A percentile compares a stretch with the other conserved stretches of the same genome.
Conservation (phyloP, 2,888 invertebrate species). For the Nephrocerus scutellatus region DNA sequence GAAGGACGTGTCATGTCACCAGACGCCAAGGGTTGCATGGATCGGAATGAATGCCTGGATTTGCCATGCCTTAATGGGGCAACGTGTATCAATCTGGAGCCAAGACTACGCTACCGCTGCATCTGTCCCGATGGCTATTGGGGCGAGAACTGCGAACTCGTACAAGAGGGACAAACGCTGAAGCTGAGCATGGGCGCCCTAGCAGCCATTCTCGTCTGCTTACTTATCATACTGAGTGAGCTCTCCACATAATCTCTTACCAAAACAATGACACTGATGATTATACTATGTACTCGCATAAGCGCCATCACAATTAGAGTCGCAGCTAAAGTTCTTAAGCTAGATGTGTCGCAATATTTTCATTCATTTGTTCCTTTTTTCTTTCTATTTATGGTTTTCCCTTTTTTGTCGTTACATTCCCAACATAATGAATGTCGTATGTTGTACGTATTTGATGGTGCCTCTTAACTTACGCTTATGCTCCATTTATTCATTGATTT, state of each 20-base stretch:
- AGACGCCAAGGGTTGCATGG: constrained; percentile 88
- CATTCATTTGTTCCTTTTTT: constrained; percentile 41
- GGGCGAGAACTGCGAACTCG: constrained; percentile 90
- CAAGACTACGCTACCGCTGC: constrained; percentile 77
- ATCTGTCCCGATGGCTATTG: constrained; percentile 87
- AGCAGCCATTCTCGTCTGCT: constrained; percentile 94
- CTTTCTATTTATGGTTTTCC: constrained; percentile 3
- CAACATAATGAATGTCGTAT: no score
- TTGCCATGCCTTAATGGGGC: constrained; percentile 90
- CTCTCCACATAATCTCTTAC: constrained; percentile 35
- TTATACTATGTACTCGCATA: no score
- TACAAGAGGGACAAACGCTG: constrained; percentile 89
- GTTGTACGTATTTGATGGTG: no score
- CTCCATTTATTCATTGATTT: no score
- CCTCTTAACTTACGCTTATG: no score
- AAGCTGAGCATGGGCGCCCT: constrained; percentile 95
- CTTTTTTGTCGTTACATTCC: background rate
- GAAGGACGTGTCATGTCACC: constrained; percentile 86
- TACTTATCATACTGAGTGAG: constrained; percentile 95
- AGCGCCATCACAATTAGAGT: no score
- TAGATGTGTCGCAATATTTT: constrained; percentile 2
- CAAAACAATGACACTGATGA: no score
- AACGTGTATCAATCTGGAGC: constrained; percentile 86
- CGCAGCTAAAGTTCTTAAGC: constrained; percentile 6
- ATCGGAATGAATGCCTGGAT: constrained; percentile 93